Percentiles rank a stretch among this genome's conserved stretches.
These are phyloP conservation scores for Drosophila pseudotalamancana DNA, from an alignment of 2,888 invertebrate species.

Conservation along the genomic window DNA sequence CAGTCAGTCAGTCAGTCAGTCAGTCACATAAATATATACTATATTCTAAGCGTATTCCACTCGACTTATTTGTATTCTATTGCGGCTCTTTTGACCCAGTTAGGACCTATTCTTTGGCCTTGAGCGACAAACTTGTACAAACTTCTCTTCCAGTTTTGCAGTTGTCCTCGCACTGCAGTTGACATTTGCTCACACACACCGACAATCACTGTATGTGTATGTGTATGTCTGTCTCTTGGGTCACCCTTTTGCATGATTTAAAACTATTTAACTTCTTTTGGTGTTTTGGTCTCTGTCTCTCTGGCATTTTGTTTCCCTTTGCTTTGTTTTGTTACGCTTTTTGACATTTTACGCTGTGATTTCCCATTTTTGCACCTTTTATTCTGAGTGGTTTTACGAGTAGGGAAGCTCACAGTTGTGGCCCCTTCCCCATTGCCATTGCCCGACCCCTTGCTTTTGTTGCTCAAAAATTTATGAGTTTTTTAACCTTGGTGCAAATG, in stretches of 20 bases:
- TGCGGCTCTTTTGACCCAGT: conserved; percentile 47
- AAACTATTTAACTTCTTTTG: conserved; percentile 69
- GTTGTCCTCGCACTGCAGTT: conserved; percentile 71
- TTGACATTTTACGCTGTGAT: conserved; percentile 55
- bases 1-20: not conserved
- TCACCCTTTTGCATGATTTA: conserved; percentile 67
- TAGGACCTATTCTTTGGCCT: conserved; percentile 58
- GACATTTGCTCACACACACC: conserved; percentile 60
- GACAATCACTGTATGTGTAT: not conserved
- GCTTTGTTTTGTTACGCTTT: conserved; percentile 45
- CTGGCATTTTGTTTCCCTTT: conserved; percentile 2
- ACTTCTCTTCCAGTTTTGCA: conserved; percentile 64
- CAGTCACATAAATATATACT: not conserved
- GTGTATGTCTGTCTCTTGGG: conserved; percentile 39
- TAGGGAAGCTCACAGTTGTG: conserved; percentile 23
- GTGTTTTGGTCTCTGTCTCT: conserved; percentile 6
- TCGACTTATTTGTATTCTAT: conserved; percentile 37
- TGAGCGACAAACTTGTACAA: conserved; percentile 56
- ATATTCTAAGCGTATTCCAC: not conserved
- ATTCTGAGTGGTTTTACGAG: conserved; percentile 53
- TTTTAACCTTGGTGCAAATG: conserved; percentile 64
- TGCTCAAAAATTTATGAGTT: conserved; percentile 63
- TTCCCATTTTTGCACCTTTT: conserved; percentile 62
- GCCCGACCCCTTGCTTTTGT: conserved; percentile 11
- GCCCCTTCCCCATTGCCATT: not conserved